Conservation (phyloP, 2,113 vertebrate genomes). For the Peromyscus maniculatus region DNA sequence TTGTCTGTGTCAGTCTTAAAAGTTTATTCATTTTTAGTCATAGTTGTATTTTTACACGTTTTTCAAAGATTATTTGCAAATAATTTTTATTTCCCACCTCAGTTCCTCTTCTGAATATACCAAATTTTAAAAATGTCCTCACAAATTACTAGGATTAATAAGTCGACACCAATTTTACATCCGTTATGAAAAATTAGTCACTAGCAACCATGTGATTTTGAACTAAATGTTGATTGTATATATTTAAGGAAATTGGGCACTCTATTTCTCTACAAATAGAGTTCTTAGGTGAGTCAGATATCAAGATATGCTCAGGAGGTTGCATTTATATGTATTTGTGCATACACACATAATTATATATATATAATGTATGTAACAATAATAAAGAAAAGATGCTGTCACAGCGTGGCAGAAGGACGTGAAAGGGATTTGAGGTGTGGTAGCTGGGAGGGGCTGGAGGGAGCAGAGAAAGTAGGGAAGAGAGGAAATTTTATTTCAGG, state of each 20-base stretch:
- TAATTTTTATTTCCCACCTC: slow-evolving; percentile 44
- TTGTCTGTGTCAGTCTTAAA: background rate
- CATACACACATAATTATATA: background rate
- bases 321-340: background rate
- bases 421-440: background rate
- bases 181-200: background rate
- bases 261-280: background rate
- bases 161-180: background rate
- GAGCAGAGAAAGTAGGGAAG: background rate
- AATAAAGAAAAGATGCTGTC: background rate
- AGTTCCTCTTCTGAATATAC: slow-evolving; percentile 5
- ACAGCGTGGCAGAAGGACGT: background rate
- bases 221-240: slow-evolving; percentile 16
- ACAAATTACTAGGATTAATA: slow-evolving; percentile 4
- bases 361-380: background rate
- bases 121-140: slow-evolving; percentile 34
- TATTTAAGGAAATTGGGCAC: slow-evolving; percentile 24
- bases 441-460: background rate
- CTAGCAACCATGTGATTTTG: background rate
- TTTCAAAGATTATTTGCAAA: background rate
- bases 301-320: background rate
- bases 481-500: background rate
- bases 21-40: background rate
- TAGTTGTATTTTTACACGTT: background rate
- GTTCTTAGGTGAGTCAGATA: background rate